Evolutionary conservation across 2,797 vertebrate species (phyloP).

Genomic region (Sebastes oblongus): DNA sequence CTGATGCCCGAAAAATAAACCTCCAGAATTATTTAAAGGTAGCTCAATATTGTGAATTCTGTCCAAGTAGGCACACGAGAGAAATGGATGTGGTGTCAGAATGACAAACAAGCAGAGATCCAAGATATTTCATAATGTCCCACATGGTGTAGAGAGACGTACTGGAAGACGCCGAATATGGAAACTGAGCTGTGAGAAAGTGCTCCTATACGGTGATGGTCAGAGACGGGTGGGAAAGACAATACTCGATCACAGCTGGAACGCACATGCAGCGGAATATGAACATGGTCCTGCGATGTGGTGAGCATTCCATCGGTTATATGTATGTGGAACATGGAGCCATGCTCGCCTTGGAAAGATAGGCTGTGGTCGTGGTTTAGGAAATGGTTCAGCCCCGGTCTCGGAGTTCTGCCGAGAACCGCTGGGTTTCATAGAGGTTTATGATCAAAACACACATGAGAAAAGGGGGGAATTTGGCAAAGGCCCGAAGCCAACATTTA

Average conservation of each 20-base stretch:
- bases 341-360: conserved; percentile 76
- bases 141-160: background rate
- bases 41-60: background rate
- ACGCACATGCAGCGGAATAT: conserved; percentile 80
- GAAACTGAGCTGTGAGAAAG: conserved; percentile 45
- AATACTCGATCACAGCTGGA: conserved; percentile 78
- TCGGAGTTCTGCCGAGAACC: conserved; percentile 72
- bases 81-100: conserved; percentile 9
- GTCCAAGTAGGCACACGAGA: background rate
- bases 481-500: conserved; percentile 26
- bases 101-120: background rate
- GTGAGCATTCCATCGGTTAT: conserved; percentile 79
- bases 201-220: conserved; percentile 34
- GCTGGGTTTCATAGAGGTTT: conserved; percentile 67
- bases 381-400: conserved; percentile 78
- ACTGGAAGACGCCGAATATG: conserved; percentile 3
- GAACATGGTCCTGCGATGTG: conserved; percentile 77
- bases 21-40: background rate
- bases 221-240: conserved; percentile 61
- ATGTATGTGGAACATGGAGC: conserved; percentile 81
- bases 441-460: conserved; percentile 74
- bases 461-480: conserved; percentile 46
- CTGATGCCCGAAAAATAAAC: background rate
- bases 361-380: conserved; percentile 79
- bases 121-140: background rate